A percentile compares a stretch with the other conserved stretches of the same genome.
Conservation (phyloP, 2,888 invertebrate species). For the Aricia artaxerxes region DNA sequence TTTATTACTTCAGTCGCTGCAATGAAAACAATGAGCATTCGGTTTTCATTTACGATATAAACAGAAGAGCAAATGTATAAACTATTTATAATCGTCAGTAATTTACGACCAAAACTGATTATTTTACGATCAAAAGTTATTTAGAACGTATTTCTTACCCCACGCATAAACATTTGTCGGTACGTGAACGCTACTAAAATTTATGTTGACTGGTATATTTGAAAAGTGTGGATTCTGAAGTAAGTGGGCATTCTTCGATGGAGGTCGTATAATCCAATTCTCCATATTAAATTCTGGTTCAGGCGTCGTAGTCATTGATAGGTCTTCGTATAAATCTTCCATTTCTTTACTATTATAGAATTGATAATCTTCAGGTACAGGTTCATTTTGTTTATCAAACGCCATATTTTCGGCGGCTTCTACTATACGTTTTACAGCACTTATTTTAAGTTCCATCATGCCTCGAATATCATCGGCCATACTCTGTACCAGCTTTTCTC, state of each 20-base stretch:
- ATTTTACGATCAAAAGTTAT: constrained; percentile 21
- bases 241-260: constrained; percentile 83
- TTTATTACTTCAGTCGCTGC: constrained; percentile 91
- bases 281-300: constrained; percentile 78
- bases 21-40: constrained; percentile 39
- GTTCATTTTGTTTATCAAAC: constrained; percentile 76
- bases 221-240: constrained; percentile 88
- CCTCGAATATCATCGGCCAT: constrained; percentile 91
- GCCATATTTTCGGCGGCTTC: constrained; percentile 93
- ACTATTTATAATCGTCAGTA: not conserved
- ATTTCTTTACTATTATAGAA: constrained; percentile 87
- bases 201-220: constrained; percentile 87
- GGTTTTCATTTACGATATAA: not conserved
- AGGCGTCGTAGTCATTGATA: constrained; percentile 70
- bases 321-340: constrained; percentile 79
- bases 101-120: constrained; percentile 17
- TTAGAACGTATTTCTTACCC: constrained; percentile 73
- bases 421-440: constrained; percentile 92
- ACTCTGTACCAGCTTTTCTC: constrained; percentile 88
- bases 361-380: constrained; percentile 82
- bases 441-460: constrained; percentile 94
- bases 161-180: constrained; percentile 97
- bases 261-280: constrained; percentile 76
- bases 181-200: constrained; percentile 94
- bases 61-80: not conserved